phyloP scores from a whole-genome alignment of 1,140 invertebrate genomes.

The Gonatopus flavifemur region DNA sequence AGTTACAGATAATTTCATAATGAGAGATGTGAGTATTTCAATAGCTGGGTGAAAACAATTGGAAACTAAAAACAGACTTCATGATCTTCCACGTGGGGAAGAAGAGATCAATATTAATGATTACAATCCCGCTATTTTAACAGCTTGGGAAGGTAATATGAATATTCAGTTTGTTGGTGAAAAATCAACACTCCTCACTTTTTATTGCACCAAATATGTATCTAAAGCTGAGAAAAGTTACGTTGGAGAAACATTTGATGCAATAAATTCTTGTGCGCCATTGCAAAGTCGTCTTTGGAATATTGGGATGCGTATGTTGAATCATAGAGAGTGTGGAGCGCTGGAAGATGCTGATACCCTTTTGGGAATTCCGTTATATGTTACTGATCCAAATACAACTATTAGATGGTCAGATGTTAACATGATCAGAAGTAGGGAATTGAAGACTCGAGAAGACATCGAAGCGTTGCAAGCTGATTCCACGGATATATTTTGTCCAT shows the following conservation, averaged over 20 bases:
- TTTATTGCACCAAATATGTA: constrained; percentile 36
- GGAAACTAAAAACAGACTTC: constrained; percentile 29
- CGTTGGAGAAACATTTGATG: constrained; percentile 3
- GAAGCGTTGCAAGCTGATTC: constrained; percentile 21
- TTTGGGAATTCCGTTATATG: constrained; percentile 35
- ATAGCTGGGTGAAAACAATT: constrained; percentile 29
- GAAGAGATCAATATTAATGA: constrained; percentile 38
- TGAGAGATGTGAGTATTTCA: constrained; percentile 26
- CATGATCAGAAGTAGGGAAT: constrained; percentile 29
- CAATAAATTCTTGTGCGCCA: constrained; percentile 23
- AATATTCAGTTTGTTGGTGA: constrained; percentile 44
- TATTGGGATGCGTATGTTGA: constrained; percentile 26
- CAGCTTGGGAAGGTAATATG: constrained; percentile 42
- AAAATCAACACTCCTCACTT: constrained; percentile 35
- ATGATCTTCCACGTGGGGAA: constrained; percentile 32
- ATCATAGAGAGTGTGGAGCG: constrained; percentile 39
- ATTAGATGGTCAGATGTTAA: constrained; percentile 44
- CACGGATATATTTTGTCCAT: constrained; percentile 33
- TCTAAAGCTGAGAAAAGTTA: constrained; percentile 29
- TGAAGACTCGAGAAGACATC: constrained; percentile 33
- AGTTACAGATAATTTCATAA: constrained; percentile 24
- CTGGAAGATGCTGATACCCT: constrained; percentile 42
- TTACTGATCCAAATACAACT: constrained; percentile 40
- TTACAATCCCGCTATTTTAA: constrained; percentile 41
- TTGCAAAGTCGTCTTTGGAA: constrained; percentile 24